Evolutionary conservation across 1,140 invertebrate genomes (phyloP).

Genomic region (Drosophila setifemur): DNA sequence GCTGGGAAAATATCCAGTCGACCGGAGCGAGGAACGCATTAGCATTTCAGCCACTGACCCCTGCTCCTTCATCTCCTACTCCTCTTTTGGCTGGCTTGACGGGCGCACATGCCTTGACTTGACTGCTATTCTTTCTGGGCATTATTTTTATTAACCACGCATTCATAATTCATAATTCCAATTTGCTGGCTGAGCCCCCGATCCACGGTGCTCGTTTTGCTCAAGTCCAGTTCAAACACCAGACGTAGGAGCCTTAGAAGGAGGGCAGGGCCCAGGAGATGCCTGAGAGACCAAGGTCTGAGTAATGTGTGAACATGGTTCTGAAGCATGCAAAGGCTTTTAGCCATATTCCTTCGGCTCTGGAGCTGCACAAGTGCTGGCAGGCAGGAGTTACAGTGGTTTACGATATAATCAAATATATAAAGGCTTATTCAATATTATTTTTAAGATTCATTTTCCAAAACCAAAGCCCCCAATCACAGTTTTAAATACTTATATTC

Average conservation of each 20-base stretch:
- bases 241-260: conserved; percentile 23
- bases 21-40: conserved; percentile 75
- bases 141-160: conserved; percentile 78
- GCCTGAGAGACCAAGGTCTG: conserved; percentile 34
- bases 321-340: conserved; percentile 70
- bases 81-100: conserved; percentile 52
- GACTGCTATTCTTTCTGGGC: conserved; percentile 30
- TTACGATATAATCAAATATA: neutral
- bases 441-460: neutral
- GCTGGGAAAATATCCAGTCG: conserved; percentile 77
- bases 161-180: conserved; percentile 81
- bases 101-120: conserved; percentile 48
- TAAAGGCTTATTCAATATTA: no score
- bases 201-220: neutral
- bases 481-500: no score
- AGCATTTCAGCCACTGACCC: conserved; percentile 66
- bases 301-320: conserved; percentile 76
- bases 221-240: conserved; percentile 70
- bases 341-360: conserved; percentile 26
- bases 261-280: conserved; percentile 7
- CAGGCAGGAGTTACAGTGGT: neutral
- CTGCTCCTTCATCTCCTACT: neutral
- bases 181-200: conserved; percentile 61
- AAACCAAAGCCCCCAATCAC: neutral
- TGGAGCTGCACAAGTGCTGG: neutral